Base-by-base conservation (phyloP, 2,797 vertebrate species). In the Podarcis lilfordi region DNA sequence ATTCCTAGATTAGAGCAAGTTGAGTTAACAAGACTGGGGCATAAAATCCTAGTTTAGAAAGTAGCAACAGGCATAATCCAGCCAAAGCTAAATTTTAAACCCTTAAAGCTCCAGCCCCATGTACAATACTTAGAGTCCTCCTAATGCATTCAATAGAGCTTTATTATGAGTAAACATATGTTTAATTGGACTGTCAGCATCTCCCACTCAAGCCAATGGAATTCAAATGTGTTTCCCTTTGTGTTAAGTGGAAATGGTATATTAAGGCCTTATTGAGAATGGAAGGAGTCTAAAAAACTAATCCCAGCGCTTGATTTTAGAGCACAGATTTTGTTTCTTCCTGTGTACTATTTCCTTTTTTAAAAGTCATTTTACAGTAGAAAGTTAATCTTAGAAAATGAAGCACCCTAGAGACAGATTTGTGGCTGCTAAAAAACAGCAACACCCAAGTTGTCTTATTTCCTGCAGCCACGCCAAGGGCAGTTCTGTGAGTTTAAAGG, bases 401-500 rank as follows among this genome's bases (percentile, higher is more conserved):
- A 88, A 5, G 25, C 72, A 37, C 9, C 23, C 19, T 35, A 13
- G 82, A 43, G 61, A 3, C 25, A 19, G 1, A 45, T 13, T 78
- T 85, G 5, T 71, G 11, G 2, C 21, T 35, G 80, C 69, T 59
- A 86, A 84, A 43, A 45, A 61, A 72, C 13, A 25, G 32, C 35
- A 72, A 6, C 68, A 72, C 40, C 64, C 2, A 83, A 80, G 78
- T 35, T 21, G 76, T 74, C 86, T 75, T 85, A 35, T 80, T 35
- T 29, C 74, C 25, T 37, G 27, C 6, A 76, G 87, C 71, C 8
- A 68, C n/a, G 75, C 0, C 9, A 89, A 64, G 85, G 35, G 72
- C 1, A 27, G 32, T 27, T 43, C 5, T 86, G 86, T 91, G 10
- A 82, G 87, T 78, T 37, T 64, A 91, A 89, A 78, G 13, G 32